phyloP scores from a whole-genome alignment of 2,113 vertebrate species.

The Heterocephalus glaber region DNA sequence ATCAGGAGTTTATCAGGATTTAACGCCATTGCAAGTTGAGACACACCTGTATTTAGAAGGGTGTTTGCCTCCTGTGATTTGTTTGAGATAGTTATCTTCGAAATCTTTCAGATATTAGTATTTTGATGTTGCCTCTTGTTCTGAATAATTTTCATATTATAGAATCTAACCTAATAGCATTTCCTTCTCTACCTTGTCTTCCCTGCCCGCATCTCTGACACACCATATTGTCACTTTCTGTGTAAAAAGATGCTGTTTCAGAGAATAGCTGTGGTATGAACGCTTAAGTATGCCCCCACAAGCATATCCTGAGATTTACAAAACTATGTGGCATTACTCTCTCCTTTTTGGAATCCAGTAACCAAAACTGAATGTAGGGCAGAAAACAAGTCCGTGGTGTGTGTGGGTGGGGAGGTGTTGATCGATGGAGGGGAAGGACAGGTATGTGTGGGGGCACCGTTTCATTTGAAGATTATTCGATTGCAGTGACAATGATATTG shows the following conservation, averaged over 20 bases:
- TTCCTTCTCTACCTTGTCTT: conserved; percentile 25
- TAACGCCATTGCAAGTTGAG: not conserved
- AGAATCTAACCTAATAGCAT: conserved; percentile 55
- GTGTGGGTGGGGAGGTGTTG: not conserved
- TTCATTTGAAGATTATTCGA: not conserved
- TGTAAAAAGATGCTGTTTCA: conserved; percentile 57
- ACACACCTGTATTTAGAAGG: not conserved
- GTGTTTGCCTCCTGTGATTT: not conserved
- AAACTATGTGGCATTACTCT: conserved; percentile 64
- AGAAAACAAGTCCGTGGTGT: not conserved
- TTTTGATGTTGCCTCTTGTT: not conserved
- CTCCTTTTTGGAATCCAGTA: conserved; percentile 69
- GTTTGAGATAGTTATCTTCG: conserved; percentile 28
- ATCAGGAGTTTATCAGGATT: not conserved
- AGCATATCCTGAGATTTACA: conserved; percentile 57
- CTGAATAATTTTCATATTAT: conserved; percentile 36
- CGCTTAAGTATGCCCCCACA: not conserved
- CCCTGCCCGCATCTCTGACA: conserved; percentile 12
- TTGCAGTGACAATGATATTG: not conserved
- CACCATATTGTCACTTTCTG: conserved; percentile 46
- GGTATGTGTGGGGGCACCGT: not conserved
- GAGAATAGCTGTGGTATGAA: conserved; percentile 54
- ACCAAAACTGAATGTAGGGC: conserved; percentile 33
- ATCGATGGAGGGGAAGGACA: not conserved
- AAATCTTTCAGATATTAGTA: conserved; percentile 26